Evolutionary conservation across 2,797 vertebrate species (phyloP).

Genomic region (Sus cebifrons): DNA sequence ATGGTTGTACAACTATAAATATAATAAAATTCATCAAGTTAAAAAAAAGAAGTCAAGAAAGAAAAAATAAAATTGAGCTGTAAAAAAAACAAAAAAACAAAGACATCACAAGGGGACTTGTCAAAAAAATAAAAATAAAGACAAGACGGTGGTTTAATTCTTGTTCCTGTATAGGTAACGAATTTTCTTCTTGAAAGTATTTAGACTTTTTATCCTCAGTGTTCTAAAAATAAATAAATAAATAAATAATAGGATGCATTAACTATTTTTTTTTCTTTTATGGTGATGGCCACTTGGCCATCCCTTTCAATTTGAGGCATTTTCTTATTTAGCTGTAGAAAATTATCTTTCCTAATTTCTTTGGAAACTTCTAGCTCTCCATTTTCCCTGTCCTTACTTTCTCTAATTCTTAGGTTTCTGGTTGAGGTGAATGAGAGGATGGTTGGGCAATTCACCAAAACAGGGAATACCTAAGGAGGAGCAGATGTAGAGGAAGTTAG

Average conservation of each 20-base stretch:
- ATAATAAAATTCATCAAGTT: too few species aligned
- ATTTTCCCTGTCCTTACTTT: not conserved
- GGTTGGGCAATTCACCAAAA: slow-evolving; percentile 20
- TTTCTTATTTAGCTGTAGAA: slow-evolving; percentile 47
- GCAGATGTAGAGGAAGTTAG: not conserved
- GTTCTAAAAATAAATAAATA: not conserved
- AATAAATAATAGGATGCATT: not conserved
- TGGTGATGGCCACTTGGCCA: not conserved
- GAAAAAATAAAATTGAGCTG: too few species aligned
- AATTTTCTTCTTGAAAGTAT: slow-evolving; percentile 40
- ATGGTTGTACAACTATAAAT: too few species aligned
- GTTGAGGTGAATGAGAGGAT: not conserved
- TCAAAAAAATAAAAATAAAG: too few species aligned
- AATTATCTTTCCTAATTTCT: not conserved
- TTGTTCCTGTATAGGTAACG: slow-evolving; percentile 3
- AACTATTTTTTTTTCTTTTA: not conserved
- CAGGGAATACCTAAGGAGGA: not conserved
- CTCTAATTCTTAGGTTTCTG: slow-evolving; percentile 42
- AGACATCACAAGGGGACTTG: too few species aligned
- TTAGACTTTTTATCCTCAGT: slow-evolving; percentile 18
- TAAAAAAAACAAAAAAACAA: too few species aligned
- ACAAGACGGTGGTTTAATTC: not conserved
- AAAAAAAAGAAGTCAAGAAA: too few species aligned
- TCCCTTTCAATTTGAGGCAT: not conserved
- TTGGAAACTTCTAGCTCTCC: not conserved